Evolutionary conservation across 2,888 invertebrate genomes (phyloP), one percentile per base, ranked within the genome.

Genomic region (Nowickia ferox): DNA sequence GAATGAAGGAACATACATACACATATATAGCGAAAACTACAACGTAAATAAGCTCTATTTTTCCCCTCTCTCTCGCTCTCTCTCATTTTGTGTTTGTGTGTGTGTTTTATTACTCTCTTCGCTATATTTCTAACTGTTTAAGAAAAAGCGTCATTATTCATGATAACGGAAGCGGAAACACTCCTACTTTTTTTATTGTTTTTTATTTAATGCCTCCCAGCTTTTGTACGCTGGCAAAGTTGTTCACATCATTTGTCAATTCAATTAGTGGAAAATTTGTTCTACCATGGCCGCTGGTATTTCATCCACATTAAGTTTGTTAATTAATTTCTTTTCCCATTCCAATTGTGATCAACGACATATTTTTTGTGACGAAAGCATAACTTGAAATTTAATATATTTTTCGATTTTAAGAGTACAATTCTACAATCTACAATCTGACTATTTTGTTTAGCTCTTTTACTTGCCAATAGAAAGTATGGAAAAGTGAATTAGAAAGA

Each of bases 201-300:
- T 46, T 48, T 15, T 55, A 44, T 22, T 22, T 65, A 44, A 22
- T 65, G 13, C 11, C 17, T 17, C 11, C 61, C 61, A 61, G 5
- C 65, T 61, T 65, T 11, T 15, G 3, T 15, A 46, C 44, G 9
- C 6, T 9, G 8, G 11, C 44, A 44, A 46, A n/a, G 9, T 17
- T 51, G 38, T 68, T 68, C 51, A 68, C 48, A 69, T 61, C 38
- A 44, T 55, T 66, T 66, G 55, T 40, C 75, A 76, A 53, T 65
- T 48, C 10, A 57, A 13, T 48, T 15, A 66, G 22, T 38, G 38
- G 38, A 6, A 17, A 61, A 61, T 17, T 17, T 61, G 17, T 61
- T 17, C 1, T 61, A 19, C n/a, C 42, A 42, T 61, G 42, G 42
- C 42, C 42, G 30, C 59, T 61, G 17, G 17, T 9, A 11, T 61